Conservation (phyloP, 2,113 vertebrate genomes). For the Suncus etruscus region DNA sequence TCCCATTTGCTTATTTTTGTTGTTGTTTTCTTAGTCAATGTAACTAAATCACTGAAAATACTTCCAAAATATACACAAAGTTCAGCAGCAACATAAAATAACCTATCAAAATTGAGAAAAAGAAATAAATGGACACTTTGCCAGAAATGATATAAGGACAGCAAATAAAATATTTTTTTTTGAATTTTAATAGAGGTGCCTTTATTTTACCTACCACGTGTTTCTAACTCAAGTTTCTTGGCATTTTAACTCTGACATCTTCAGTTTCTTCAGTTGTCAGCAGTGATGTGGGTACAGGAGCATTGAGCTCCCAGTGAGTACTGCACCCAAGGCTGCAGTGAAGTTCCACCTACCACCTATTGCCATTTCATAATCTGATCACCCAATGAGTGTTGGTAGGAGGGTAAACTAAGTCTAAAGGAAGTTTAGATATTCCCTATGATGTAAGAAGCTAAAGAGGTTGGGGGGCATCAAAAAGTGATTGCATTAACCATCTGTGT, state of each 20-base stretch:
- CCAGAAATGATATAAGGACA: too few relatives aligned
- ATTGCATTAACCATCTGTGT: slow-evolving; percentile 11
- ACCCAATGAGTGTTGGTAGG: neutral
- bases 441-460: neutral
- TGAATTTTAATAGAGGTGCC: slow-evolving; percentile 56
- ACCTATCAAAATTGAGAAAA: too few relatives aligned
- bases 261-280: neutral
- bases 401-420: slow-evolving; percentile 8
- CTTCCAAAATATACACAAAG: too few relatives aligned
- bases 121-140: too few relatives aligned
- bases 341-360: neutral
- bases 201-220: slow-evolving; percentile 53
- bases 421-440: too few relatives aligned
- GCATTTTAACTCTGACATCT: slow-evolving; percentile 28
- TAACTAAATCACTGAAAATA: too few relatives aligned
- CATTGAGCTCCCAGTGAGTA: neutral
- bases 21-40: too few relatives aligned
- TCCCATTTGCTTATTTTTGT: too few relatives aligned
- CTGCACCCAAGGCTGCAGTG: neutral
- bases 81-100: too few relatives aligned
- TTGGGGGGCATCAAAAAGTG: neutral
- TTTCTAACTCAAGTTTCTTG: slow-evolving; percentile 53
- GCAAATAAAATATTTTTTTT: slow-evolving; percentile 18
- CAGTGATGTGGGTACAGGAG: neutral
- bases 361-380: slow-evolving; percentile 20